These are phyloP conservation scores for Zaprionus ghesquierei DNA, from an alignment of 1,140 invertebrate species.

Conservation along the genomic window DNA sequence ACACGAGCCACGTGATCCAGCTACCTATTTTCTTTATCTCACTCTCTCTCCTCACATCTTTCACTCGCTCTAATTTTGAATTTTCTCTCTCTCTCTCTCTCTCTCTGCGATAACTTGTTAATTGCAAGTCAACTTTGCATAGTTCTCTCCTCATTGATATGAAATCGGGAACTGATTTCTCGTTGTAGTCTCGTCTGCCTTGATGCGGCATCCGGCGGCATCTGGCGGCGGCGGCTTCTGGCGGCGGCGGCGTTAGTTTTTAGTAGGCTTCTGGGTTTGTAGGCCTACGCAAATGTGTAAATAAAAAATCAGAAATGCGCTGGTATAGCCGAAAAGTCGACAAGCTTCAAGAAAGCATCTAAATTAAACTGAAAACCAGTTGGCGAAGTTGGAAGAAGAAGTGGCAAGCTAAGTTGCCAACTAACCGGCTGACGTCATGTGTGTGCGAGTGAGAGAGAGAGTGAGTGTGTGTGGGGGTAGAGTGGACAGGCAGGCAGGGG, in stretches of 20 bases:
- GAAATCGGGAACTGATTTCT: conserved; percentile 36
- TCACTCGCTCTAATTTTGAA: no score
- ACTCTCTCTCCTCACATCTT: background rate
- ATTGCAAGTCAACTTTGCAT: conserved; percentile 22
- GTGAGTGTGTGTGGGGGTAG: background rate
- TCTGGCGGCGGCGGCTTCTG: conserved; percentile 6
- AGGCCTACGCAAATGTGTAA: conserved; percentile 73
- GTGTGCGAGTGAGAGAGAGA: conserved; percentile 1
- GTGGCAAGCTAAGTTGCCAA: conserved; percentile 19
- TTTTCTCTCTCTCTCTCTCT: background rate
- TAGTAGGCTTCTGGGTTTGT: conserved; percentile 77
- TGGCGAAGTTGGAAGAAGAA: conserved; percentile 44
- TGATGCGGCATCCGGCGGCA: background rate
- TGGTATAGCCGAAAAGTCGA: conserved; percentile 44
- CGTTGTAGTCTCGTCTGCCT: background rate
- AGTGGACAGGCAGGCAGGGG: background rate
- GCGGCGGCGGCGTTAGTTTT: conserved; percentile 27
- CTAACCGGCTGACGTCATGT: conserved; percentile 66
- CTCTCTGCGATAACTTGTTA: conserved; percentile 10
- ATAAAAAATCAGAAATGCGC: conserved; percentile 51
- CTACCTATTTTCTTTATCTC: no score
- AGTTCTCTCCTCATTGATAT: conserved; percentile 29
- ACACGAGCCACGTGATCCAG: conserved; percentile 21
- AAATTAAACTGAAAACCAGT: conserved; percentile 77
- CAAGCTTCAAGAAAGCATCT: conserved; percentile 71